A percentile compares a stretch with the other conserved stretches of the same genome.
These are phyloP conservation scores for Dinoponera quadriceps DNA, from an alignment of 1,140 invertebrate species.

Conservation along the genomic window DNA sequence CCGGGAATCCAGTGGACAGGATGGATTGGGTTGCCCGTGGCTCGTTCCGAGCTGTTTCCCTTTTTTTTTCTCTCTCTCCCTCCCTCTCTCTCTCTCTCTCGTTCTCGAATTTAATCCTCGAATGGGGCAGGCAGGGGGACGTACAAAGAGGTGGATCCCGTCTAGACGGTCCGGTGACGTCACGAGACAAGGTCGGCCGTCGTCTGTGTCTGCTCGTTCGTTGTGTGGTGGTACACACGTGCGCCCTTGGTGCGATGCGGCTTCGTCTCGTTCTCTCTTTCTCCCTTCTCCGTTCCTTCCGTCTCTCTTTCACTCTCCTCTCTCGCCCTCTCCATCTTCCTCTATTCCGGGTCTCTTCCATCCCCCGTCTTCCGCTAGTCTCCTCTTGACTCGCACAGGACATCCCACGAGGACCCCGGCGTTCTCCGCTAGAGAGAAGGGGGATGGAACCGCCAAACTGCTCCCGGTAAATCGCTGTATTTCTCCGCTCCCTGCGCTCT, in stretches of 20 bases:
- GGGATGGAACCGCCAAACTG: conserved; percentile 27
- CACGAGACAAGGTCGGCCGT: conserved; percentile 78
- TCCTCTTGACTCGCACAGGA: conserved; percentile 50
- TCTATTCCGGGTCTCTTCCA: conserved; percentile 17
- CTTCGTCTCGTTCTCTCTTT: conserved; percentile 48
- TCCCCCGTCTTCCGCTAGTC: conserved; percentile 53
- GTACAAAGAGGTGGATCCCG: conserved; percentile 75
- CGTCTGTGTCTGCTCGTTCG: conserved; percentile 68
- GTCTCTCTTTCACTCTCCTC: conserved; percentile 34
- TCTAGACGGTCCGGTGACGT: conserved; percentile 78
- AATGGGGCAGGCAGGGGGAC: conserved; percentile 73
- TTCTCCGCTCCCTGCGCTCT: neutral
- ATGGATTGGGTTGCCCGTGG: conserved; percentile 66
- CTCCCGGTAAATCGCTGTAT: conserved; percentile 25
- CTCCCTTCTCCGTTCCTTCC: conserved; percentile 39
- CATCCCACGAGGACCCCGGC: conserved; percentile 51
- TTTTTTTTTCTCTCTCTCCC: conserved; percentile 46
- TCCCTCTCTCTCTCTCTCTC: conserved; percentile 61
- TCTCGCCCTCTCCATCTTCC: conserved; percentile 15
- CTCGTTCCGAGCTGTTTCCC: conserved; percentile 63
- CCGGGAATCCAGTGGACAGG: conserved; percentile 65
- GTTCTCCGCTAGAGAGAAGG: conserved; percentile 12
- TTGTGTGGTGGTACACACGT: conserved; percentile 50
- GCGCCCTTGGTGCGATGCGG: conserved; percentile 14
- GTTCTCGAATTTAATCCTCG: conserved; percentile 75